Base-by-base conservation (phyloP, 2,888 invertebrate species). In the Metacarcinus magister region DNA sequence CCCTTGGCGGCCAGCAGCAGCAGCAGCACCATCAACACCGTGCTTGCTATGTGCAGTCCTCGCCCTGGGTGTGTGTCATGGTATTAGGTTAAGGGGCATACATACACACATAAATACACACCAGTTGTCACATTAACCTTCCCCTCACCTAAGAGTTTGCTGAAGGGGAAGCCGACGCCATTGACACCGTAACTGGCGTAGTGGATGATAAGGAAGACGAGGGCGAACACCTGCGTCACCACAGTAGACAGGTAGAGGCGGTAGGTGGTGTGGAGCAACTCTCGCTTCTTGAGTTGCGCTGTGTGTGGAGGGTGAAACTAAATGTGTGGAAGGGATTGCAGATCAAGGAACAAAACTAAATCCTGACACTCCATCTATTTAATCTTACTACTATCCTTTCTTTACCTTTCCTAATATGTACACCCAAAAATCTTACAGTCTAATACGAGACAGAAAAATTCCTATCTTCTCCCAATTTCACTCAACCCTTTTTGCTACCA, bases 1-100 rank as follows among this genome's bases (percentile, higher is more conserved):
- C 99, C 99, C 97, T 99, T 99, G 0, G 98, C 99, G 97, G 99
- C 98, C 7, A 99, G 98, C 0, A 99, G 98, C 94, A 99, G 98
- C 23, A 99, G 98, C 0, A 99, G 98, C 0, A 99, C 98, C 97
- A 98, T 99, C 0, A 98, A 98, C 95, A 98, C 98, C 97, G 99
- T 98, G 28, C 99, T 98, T 2, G 98, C 97, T 0, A 98, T 98
- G 97, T 98, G 98, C 89, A 98, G 97, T 97, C 99, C 98, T 97
- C 98, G 98, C n/a, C 98, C 99, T 98, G 97, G 75, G 97, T 32
- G 43, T 39, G 39, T 39, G 39, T 39, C 39, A 39, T 39, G 39
- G 39, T 39, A 39, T 39, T 39, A 39, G 39, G 39, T 39, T 39
- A 39, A 39, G 39, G 54, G 10, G 2, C 19, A 60, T 2, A 60